Base-by-base conservation (phyloP, 2,113 vertebrate species). In the Sinosuthora webbiana region DNA sequence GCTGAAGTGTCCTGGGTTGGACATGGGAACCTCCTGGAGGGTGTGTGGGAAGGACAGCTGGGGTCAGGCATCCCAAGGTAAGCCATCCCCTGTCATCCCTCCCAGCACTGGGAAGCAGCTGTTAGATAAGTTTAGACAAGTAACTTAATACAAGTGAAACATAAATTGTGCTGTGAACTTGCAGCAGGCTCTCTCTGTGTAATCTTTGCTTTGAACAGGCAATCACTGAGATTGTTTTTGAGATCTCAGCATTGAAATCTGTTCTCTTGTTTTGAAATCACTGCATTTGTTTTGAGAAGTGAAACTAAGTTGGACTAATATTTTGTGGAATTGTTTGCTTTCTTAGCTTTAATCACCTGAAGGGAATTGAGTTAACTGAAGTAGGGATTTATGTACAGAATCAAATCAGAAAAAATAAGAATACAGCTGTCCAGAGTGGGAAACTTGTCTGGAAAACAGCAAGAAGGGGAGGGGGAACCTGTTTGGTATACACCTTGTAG, bases 101-200 rank as follows among this genome's bases (percentile, higher is more conserved):
- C 42, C 30, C 65, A 42, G 59, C 59, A 33, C 25, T 0, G 8
- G 37, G 62, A 87, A 45, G 65, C 96, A 93, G 78, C 75, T 93
- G 84, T 44, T 78, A 35, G 77, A 75, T 91, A 63, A 91, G 84
- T 84, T 95, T 75, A 95, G 89, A 75, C 52, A 52, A 93, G 81
- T 82, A 59, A 87, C 6, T 5, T 81, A 50, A 87, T 78, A 62
- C 44, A 94, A 23, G 56, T 87, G 65, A 52, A 75, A 68, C 9
- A 11, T 22, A 52, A 55, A 41, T 63, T 2, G 8, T 4, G 5
- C 60, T 75, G 10, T 52, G n/a, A 62, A 10, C 13, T 71, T 71
- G 47, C 21, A 12, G 12, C 0, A 6, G 44, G 33, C 16, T 81
- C 10, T 39, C 17, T 59, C 18, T 37, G 7, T 37, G 1, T 30